phyloP scores from a whole-genome alignment of 1,140 invertebrate genomes.

The Panagrolaimus sp. region DNA sequence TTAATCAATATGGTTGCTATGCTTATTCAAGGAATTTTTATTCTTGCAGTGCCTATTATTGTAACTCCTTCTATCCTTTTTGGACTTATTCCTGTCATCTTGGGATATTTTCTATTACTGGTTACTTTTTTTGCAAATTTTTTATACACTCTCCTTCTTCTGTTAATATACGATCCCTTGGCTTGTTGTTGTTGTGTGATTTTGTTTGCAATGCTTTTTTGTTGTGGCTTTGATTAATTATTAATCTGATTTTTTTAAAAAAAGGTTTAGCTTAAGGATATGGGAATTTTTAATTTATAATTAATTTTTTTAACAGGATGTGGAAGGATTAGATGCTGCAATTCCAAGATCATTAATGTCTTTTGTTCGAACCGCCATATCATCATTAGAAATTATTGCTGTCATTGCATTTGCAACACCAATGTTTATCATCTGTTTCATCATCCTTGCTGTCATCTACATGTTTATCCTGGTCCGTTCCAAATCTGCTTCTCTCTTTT shows the following conservation, averaged over 20 bases:
- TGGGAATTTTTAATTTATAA: too few relatives aligned
- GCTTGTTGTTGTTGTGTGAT: too few relatives aligned
- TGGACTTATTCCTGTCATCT: conserved; percentile 21
- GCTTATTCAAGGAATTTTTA: conserved; percentile 36
- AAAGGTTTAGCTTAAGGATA: too few relatives aligned
- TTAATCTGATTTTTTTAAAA: too few relatives aligned
- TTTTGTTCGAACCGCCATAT: conserved; percentile 45
- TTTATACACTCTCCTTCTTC: too few relatives aligned
- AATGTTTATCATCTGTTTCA: conserved; percentile 58
- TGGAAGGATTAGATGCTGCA: conserved; percentile 57
- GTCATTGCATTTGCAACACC: conserved; percentile 58
- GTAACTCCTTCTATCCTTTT: conserved; percentile 34
- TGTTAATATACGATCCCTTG: too few relatives aligned
- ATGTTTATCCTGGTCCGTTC: conserved; percentile 17
- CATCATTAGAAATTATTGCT: conserved; percentile 49
- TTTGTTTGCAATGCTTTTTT: conserved; percentile 12
- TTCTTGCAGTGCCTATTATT: conserved; percentile 41
- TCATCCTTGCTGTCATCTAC: conserved; percentile 18
- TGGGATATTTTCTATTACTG: conserved; percentile 31
- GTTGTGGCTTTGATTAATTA: too few relatives aligned
- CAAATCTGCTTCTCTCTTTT: conserved; percentile 41
- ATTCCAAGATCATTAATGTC: conserved; percentile 54
- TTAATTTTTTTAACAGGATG: conserved; percentile 39
- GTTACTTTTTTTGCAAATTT: conserved; percentile 23
- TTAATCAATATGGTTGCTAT: conserved; percentile 34